Conservation (phyloP, 2,113 vertebrate species). For the Scomber scombrus region DNA sequence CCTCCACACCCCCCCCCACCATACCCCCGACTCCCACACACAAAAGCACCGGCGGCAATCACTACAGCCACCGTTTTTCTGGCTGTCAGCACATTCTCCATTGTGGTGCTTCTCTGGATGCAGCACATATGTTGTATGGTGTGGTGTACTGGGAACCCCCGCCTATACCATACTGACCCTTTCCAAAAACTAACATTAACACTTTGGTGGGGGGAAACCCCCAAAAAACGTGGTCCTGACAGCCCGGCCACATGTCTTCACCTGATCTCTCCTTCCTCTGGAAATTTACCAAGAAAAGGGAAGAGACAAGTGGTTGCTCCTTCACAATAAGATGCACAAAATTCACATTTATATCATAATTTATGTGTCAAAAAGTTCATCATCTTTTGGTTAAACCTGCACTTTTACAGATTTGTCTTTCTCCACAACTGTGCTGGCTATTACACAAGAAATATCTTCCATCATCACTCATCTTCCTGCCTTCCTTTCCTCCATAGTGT, state of each 20-base stretch:
- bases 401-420: too few relatives aligned
- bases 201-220: background rate
- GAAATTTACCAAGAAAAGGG: background rate
- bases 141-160: background rate
- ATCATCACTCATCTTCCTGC: background rate
- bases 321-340: background rate
- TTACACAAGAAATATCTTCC: too few relatives aligned
- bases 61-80: slow-evolving; percentile 54
- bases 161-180: slow-evolving; percentile 18
- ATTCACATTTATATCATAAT: too few relatives aligned
- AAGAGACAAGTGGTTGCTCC: background rate
- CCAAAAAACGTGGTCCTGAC: background rate
- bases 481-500: background rate
- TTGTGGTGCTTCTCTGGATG: slow-evolving; percentile 64
- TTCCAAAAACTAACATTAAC: slow-evolving; percentile 30
- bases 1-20: slow-evolving; percentile 12
- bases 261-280: background rate
- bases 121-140: slow-evolving; percentile 60
- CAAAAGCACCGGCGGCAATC: slow-evolving; percentile 67
- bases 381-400: too few relatives aligned
- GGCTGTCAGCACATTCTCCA: slow-evolving; percentile 77
- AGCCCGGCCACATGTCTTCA: background rate
- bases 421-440: too few relatives aligned
- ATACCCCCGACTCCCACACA: slow-evolving; percentile 38
- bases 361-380: too few relatives aligned